Base-by-base conservation (phyloP, 30 jellyfish, hydroid and myxozoan genomes). In the Aurelia coerulea region DNA sequence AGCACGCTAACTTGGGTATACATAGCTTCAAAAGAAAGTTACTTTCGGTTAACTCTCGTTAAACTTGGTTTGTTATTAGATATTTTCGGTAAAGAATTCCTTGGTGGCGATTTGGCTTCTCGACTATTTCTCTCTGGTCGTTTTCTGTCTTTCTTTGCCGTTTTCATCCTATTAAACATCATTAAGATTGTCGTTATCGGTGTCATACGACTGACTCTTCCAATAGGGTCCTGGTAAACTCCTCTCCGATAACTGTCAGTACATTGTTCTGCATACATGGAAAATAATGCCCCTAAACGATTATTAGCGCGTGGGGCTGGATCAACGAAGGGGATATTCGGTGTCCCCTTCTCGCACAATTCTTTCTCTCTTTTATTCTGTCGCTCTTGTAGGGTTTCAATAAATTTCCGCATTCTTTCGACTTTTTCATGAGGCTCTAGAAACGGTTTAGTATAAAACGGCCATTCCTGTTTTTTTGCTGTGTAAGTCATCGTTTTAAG, bases 201-300 rank as follows among this genome's bases (percentile, higher is more conserved):
- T 46, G 56, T 46, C 8, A 46, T 13, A 9, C 13, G 56, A 46
- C 56, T 7, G 56, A 9, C 11, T 46, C 56, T 9, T 46, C 14
- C 56, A 46, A 46, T 46, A 46, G 13, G 13, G 56, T 46, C 14
- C 56, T 46, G 14, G 8, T 71, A 71, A 12, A 85, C 92, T 12
- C 86, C 62, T 13, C 60, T 75, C 56, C 92, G 62, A 63, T 83
- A 83, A 19, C 86, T 69, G 53, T 69, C 86, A 31, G 79, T 15
- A 5, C 80, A 51, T 77, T 83, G 92, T 37, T 71, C 92, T 17
- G 80, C 92, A 60, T 70, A 83, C 14, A 83, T 65, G 18, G 85
- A 52, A 83, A 83, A 83, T 37, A 83, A 69, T 31, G 76, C 53
- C 73, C 37, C 80, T 5, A 83, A 46, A 33, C 80, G 92, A 46